Evolutionary conservation across 2,888 invertebrate genomes (phyloP), one percentile per base, ranked within the genome.

Genomic region (Drosophila fulvimacula): DNA sequence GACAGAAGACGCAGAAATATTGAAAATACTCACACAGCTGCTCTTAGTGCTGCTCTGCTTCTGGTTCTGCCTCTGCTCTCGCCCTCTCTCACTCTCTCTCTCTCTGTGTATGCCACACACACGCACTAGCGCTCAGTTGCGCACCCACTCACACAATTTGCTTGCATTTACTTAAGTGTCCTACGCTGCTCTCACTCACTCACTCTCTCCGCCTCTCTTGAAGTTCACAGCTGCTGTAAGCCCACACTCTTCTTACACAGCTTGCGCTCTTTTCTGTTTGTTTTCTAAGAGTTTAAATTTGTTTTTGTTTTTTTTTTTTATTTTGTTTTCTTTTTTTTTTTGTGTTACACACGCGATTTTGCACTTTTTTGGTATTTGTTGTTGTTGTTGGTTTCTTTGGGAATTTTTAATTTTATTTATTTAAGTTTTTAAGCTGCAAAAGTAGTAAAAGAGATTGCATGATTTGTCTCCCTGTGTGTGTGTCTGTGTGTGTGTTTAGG

Each of bases 21-120:
- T 55, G 39, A 56, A 65, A 75, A 64, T 75, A 75, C 75, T 75
- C 75, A 75, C 75, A 76, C 76, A 64, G 67, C 71, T 61, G 64
- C 59, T 57, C 58, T 55, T 62, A 36, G 15, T 68, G 46, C 46
- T 46, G 46, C 46, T 46, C 46, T 27, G 17, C 46, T 27, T 27
- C 46, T 27, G 27, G 5, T 17, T n/a, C 46, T 19, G 41, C 19
- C 11, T 49, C 48, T 17, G n/a, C 60, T 53, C 21, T 34, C 46
- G 38, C 52, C 36, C 17, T 30, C 19, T 5, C 27, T 32, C 17
- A 5, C 27, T 32, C 39, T 42, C 19, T 21, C 30, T 19, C 13
- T 19, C 41, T 41, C 19, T 41, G 13, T 19, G 19, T 6, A 1
- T 19, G 11, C 19, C 52, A 17, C 38, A 36, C 36, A 30, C 27